phyloP scores from a whole-genome alignment of 2,888 invertebrate genomes.

The Anarsia innoxiella region DNA sequence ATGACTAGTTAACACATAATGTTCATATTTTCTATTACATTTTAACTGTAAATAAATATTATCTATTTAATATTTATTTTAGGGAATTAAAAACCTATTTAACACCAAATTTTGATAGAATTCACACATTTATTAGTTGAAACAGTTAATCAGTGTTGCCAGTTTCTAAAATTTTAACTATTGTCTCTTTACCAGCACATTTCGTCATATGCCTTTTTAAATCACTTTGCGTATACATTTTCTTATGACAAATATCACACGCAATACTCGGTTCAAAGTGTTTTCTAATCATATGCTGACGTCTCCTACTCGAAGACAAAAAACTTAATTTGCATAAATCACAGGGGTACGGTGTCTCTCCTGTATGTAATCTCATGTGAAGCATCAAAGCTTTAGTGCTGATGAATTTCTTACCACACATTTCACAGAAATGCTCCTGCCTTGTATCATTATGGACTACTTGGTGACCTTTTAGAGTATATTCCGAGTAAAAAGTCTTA shows the following conservation, averaged over 20 bases:
- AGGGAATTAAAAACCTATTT: too few species aligned
- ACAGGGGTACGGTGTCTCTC: constrained; percentile 37
- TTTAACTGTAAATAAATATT: too few species aligned
- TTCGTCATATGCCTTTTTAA: constrained; percentile 6
- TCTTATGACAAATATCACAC: constrained; percentile 8
- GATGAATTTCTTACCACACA: constrained; percentile 34
- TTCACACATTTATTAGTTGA: too few species aligned
- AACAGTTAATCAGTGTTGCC: too few species aligned
- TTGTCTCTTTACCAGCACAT: too few species aligned
- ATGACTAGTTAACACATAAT: too few species aligned
- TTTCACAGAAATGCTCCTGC: constrained; percentile 26
- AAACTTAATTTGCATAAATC: constrained; percentile 37
- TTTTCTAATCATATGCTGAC: constrained; percentile 7
- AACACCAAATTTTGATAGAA: too few species aligned
- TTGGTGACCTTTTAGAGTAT: constrained; percentile 27
- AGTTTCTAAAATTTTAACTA: too few species aligned
- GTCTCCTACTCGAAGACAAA: constrained; percentile 6
- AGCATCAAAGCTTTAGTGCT: constrained; percentile 37
- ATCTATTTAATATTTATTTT: too few species aligned
- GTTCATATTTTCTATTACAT: too few species aligned
- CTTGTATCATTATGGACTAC: constrained; percentile 25
- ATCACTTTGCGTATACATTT: constrained; percentile 7
- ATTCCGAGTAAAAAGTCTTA: constrained; percentile 25
- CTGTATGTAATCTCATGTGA: constrained; percentile 38
- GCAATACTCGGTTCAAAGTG: constrained; percentile 9